These are phyloP conservation scores for Beris morrisii DNA, from an alignment of 2,888 invertebrate genomes.

Conservation along the genomic window DNA sequence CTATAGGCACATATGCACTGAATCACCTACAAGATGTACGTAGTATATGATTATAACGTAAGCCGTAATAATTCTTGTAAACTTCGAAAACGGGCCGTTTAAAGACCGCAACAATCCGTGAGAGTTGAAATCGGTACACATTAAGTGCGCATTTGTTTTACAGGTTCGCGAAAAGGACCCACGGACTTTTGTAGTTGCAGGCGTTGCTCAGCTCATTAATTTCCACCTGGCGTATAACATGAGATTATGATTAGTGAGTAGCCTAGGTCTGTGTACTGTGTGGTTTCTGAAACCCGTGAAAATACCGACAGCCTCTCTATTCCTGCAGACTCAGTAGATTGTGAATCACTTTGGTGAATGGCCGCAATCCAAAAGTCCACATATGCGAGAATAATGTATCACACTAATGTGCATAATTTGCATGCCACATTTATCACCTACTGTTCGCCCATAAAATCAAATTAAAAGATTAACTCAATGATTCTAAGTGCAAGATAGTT, in stretches of 20 bases:
- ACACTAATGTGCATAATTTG: conserved; percentile 33
- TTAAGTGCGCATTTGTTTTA: too few species aligned
- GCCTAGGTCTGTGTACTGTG: background rate
- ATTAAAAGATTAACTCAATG: conserved; percentile 19
- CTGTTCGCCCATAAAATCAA: conserved; percentile 31
- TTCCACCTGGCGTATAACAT: conserved; percentile 5
- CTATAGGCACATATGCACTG: too few species aligned
- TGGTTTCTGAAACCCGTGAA: background rate
- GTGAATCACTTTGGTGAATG: too few species aligned
- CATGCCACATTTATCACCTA: conserved; percentile 34
- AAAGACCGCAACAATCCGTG: too few species aligned
- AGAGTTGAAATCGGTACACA: too few species aligned
- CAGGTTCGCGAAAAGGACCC: conserved; percentile 1
- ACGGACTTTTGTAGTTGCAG: conserved; percentile 1
- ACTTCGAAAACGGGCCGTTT: too few species aligned
- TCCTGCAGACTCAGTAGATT: too few species aligned
- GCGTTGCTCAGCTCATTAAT: conserved; percentile 24
- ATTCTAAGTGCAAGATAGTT: too few species aligned
- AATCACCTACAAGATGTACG: too few species aligned
- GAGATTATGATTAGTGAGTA: conserved; percentile 16
- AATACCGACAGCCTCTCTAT: too few species aligned
- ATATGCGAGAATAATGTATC: background rate
- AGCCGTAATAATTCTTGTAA: too few species aligned
- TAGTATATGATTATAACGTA: too few species aligned
- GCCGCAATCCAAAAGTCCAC: conserved; percentile 7